phyloP scores from a whole-genome alignment of 2,797 vertebrate genomes.

The Gymnothorax reevesii region DNA sequence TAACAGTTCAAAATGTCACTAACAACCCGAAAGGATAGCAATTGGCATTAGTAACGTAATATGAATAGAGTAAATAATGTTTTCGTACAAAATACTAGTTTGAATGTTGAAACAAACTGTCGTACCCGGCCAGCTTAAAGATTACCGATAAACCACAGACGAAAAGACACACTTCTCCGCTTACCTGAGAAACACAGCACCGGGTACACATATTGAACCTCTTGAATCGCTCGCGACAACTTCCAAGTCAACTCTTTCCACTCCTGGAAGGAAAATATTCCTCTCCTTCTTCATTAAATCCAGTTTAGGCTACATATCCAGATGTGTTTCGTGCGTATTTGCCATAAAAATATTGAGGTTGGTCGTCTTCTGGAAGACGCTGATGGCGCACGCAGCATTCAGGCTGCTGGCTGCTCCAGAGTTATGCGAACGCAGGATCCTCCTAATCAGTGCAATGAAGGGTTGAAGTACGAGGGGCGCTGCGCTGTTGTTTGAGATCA shows the following conservation, averaged over 20 bases:
- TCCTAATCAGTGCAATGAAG: background rate
- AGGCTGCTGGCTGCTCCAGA: background rate
- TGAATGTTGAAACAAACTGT: background rate
- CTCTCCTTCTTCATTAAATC: slow-evolving; percentile 41
- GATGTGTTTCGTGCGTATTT: background rate
- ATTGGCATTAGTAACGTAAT: background rate
- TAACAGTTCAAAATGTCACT: background rate
- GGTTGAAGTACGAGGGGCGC: slow-evolving; percentile 1
- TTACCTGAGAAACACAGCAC: slow-evolving; percentile 77
- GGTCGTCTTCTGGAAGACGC: background rate
- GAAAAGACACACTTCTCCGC: slow-evolving; percentile 31
- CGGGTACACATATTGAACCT: slow-evolving; percentile 63
- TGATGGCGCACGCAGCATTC: slow-evolving; percentile 13
- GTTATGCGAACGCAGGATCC: background rate
- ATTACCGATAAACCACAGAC: background rate
- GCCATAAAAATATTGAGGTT: slow-evolving; percentile 8
- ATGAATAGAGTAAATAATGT: no score
- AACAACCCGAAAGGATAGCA: background rate
- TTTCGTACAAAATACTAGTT: no score
- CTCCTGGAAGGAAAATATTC: slow-evolving; percentile 13
- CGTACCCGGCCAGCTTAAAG: background rate
- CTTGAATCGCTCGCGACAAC: slow-evolving; percentile 24
- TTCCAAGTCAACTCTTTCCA: slow-evolving; percentile 29
- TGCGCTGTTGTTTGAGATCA: slow-evolving; percentile 5
- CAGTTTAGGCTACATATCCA: slow-evolving; percentile 22